These are phyloP conservation scores for Sitta carolinensis DNA, from an alignment of 2,797 vertebrate genomes.

Conservation along the genomic window DNA sequence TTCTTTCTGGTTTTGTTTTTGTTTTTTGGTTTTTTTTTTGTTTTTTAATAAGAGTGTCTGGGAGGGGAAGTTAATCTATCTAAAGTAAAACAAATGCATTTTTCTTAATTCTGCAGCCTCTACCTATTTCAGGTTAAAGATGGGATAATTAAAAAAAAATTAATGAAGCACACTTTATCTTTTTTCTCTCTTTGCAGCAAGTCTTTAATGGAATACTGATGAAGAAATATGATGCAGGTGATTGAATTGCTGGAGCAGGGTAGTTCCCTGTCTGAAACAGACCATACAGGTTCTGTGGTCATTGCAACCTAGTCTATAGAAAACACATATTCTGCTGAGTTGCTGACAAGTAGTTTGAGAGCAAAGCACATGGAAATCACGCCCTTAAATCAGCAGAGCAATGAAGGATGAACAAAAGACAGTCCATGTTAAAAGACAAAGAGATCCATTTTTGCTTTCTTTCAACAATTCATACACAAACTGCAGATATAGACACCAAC, in stretches of 20 bases:
- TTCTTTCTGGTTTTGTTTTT: background rate
- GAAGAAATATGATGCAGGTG: background rate
- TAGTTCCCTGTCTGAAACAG: background rate
- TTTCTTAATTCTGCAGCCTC: background rate
- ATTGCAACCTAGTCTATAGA: background rate
- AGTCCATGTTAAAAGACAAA: background rate
- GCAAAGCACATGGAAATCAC: background rate
- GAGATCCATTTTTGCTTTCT: slow-evolving; percentile 3
- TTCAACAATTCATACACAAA: background rate
- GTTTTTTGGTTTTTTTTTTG: background rate
- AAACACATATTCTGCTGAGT: background rate
- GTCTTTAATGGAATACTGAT: background rate
- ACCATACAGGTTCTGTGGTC: background rate
- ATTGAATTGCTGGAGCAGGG: background rate
- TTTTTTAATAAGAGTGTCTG: background rate
- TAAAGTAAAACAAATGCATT: background rate
- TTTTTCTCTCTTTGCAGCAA: background rate
- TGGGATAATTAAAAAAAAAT: background rate
- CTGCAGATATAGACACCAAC: background rate
- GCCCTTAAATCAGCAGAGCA: background rate
- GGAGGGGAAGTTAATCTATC: background rate
- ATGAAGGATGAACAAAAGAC: background rate
- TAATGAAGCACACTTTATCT: background rate
- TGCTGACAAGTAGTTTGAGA: background rate
- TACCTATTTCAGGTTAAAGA: background rate